phyloP scores from a whole-genome alignment of 2,113 vertebrate species.

The Caretta caretta region DNA sequence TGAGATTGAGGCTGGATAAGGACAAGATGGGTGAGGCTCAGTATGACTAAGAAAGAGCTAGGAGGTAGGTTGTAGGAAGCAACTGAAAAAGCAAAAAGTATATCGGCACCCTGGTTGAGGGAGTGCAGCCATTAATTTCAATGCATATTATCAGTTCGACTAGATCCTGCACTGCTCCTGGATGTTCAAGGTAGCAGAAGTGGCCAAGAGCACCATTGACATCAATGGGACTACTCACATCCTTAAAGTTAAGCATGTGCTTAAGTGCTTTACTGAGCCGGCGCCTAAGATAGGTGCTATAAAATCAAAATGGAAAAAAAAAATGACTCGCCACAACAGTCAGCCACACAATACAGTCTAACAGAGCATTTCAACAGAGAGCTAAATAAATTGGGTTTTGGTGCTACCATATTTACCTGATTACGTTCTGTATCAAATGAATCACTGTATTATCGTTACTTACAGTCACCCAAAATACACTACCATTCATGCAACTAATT shows the following conservation, averaged over 20 bases:
- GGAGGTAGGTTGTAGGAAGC: neutral
- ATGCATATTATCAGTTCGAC: neutral
- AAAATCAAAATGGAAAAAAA: neutral
- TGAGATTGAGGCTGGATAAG: too few species aligned
- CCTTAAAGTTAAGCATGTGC: neutral
- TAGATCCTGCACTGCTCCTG: neutral
- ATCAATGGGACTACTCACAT: neutral
- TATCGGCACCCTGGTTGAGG: neutral
- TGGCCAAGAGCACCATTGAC: fast-evolving
- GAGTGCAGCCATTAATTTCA: neutral
- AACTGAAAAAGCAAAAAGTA: neutral
- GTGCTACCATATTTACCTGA: neutral
- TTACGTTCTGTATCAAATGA: neutral
- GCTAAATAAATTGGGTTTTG: neutral
- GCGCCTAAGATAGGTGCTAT: neutral
- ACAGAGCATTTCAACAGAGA: neutral
- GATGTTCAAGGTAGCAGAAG: neutral
- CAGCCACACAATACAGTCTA: neutral
- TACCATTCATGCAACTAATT: neutral
- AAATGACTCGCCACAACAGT: neutral
- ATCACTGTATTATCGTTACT: neutral
- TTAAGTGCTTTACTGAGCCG: neutral
- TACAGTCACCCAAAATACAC: neutral
- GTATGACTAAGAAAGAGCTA: too few species aligned
- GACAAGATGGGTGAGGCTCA: too few species aligned